phyloP scores from a whole-genome alignment of 2,797 vertebrate species.

The Botia kubotai region DNA sequence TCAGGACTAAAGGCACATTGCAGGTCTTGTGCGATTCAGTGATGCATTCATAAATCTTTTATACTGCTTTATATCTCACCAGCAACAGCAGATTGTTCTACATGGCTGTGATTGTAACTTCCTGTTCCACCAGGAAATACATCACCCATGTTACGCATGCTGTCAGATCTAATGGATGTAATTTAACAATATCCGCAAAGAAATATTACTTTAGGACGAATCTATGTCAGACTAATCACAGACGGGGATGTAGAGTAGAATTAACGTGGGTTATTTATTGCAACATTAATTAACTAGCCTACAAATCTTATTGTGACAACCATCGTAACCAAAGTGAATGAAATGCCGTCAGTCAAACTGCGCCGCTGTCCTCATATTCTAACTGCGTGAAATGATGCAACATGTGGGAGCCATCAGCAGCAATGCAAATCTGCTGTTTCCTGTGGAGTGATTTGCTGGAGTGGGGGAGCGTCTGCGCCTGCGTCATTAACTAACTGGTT shows the following conservation, averaged over 20 bases:
- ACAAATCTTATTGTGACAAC: conserved; percentile 38
- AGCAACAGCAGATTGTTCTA: too few species aligned
- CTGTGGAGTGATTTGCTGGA: conserved; percentile 25
- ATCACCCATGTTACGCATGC: not conserved
- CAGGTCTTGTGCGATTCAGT: too few species aligned
- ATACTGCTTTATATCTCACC: too few species aligned
- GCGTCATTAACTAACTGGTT: conserved; percentile 2
- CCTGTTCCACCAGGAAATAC: not conserved
- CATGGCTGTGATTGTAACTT: too few species aligned
- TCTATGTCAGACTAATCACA: conserved; percentile 57
- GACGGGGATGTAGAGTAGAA: conserved; percentile 62
- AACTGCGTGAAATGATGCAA: conserved; percentile 72
- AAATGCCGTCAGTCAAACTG: conserved; percentile 63
- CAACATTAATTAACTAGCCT: conserved; percentile 43
- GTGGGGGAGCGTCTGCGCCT: conserved; percentile 36
- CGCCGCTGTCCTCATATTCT: conserved; percentile 66
- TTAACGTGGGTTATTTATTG: conserved; percentile 66
- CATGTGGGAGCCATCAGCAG: conserved; percentile 75
- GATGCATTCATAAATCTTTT: too few species aligned
- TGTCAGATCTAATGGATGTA: conserved; percentile 43
- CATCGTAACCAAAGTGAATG: conserved; percentile 36
- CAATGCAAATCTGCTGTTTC: conserved; percentile 69
- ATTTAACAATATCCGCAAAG: not conserved
- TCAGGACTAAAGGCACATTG: too few species aligned
- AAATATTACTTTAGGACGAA: conserved; percentile 45